phyloP scores from a whole-genome alignment of 1,140 invertebrate genomes.

The Pteromalus puparum region DNA sequence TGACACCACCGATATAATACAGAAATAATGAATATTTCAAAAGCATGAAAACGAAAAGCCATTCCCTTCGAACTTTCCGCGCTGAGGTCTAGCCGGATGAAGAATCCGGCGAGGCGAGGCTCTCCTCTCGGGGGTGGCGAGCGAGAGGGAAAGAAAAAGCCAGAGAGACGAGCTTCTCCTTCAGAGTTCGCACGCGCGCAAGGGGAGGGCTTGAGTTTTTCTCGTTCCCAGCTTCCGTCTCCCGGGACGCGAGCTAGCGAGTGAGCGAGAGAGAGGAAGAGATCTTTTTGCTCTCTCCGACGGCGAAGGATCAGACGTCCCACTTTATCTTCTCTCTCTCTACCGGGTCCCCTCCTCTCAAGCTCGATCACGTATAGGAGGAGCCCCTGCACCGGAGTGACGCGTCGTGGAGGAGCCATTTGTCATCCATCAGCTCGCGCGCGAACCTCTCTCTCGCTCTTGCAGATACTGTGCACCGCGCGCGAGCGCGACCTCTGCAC shows the following conservation, averaged over 20 bases:
- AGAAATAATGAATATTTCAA: background rate
- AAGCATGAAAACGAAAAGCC: slow-evolving; percentile 61
- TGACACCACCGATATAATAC: background rate
- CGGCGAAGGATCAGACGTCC: slow-evolving; percentile 66
- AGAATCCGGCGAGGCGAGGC: slow-evolving; percentile 11
- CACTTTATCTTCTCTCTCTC: slow-evolving; percentile 62
- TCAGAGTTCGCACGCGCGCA: background rate
- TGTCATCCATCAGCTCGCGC: slow-evolving; percentile 55
- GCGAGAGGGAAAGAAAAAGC: slow-evolving; percentile 56
- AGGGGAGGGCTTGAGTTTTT: slow-evolving; percentile 47
- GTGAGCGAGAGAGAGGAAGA: slow-evolving; percentile 24
- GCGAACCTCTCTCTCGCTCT: background rate
- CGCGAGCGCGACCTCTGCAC: background rate
- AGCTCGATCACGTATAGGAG: slow-evolving; percentile 52
- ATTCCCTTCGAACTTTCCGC: slow-evolving; percentile 64
- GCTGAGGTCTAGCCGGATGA: background rate
- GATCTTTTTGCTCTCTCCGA: slow-evolving; percentile 66
- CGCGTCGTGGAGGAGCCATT: slow-evolving; percentile 56
- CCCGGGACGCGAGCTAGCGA: slow-evolving; percentile 46
- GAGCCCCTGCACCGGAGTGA: slow-evolving; percentile 52
- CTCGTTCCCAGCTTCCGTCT: slow-evolving; percentile 53
- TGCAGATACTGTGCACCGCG: slow-evolving; percentile 7
- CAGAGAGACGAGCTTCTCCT: slow-evolving; percentile 6
- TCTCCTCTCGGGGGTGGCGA: slow-evolving; percentile 42
- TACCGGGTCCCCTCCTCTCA: slow-evolving; percentile 38